Conservation (phyloP, 1,140 invertebrate genomes). For the Polyergus mexicanus region DNA sequence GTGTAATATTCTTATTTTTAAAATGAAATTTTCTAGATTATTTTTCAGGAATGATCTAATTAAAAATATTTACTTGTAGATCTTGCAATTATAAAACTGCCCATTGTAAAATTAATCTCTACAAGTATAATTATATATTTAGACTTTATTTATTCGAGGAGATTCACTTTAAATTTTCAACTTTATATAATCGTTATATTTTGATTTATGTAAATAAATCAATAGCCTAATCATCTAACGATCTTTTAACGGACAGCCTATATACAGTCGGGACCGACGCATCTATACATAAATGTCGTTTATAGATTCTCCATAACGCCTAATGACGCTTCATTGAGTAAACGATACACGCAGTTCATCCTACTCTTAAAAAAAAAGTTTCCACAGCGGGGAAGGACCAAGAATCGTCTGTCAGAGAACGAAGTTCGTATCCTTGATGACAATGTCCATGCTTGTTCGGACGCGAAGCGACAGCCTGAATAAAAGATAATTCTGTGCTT, state of each 20-base stretch:
- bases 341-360: constrained; percentile 31
- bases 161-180: no score
- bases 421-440: not conserved
- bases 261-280: not conserved
- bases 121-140: no score
- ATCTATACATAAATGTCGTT: not conserved
- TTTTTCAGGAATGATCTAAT: not conserved
- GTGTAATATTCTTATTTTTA: not conserved
- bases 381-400: not conserved
- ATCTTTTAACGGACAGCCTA: not conserved
- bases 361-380: not conserved
- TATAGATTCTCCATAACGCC: not conserved
- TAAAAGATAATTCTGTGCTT: not conserved
- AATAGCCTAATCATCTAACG: not conserved
- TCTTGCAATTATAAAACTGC: no score
- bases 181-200: no score
- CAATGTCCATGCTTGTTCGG: not conserved
- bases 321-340: constrained; percentile 10
- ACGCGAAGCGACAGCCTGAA: not conserved
- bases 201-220: no score
- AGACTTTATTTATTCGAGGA: no score
- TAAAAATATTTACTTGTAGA: no score
- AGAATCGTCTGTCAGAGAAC: no score
- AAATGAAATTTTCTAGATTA: not conserved
- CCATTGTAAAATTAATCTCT: no score